These are phyloP conservation scores for Amphipyra berbera DNA, from an alignment of 2,888 invertebrate species.

Conservation along the genomic window DNA sequence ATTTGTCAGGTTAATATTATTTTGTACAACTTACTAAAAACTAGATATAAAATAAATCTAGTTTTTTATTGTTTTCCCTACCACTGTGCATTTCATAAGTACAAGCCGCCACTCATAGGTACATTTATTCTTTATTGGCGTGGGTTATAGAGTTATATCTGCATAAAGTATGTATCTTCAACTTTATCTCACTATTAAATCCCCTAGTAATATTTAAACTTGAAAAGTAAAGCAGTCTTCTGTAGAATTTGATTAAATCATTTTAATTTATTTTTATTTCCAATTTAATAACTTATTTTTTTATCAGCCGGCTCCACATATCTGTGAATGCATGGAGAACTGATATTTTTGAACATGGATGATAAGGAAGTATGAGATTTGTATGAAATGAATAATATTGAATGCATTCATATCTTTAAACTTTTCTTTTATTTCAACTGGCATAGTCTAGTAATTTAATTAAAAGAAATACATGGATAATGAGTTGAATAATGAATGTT, in stretches of 20 bases:
- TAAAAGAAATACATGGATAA: neutral
- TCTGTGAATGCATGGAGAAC: conserved; percentile 74
- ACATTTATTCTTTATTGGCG: too few species aligned
- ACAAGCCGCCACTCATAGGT: too few species aligned
- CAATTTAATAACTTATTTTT: conserved; percentile 62
- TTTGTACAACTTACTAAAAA: too few species aligned
- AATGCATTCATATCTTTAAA: conserved; percentile 35
- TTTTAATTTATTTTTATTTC: conserved; percentile 35
- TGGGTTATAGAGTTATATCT: too few species aligned
- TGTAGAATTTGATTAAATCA: conserved; percentile 10
- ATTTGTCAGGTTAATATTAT: too few species aligned
- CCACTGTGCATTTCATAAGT: too few species aligned
- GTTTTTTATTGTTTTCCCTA: too few species aligned
- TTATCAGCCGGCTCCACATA: conserved; percentile 85
- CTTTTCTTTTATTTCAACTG: conserved; percentile 11
- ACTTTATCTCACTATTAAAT: conserved; percentile 22
- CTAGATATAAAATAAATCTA: too few species aligned
- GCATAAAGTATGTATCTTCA: too few species aligned
- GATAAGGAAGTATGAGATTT: conserved; percentile 54
- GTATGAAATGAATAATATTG: conserved; percentile 49
- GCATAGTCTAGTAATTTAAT: conserved; percentile 10
- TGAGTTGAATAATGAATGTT: conserved; percentile 37
- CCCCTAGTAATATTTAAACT: conserved; percentile 14
- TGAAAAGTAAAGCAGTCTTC: conserved; percentile 26
- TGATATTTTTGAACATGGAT: conserved; percentile 56